These are phyloP conservation scores for Ictalurus furcatus DNA, from an alignment of 2,113 vertebrate species.

Conservation along the genomic window DNA sequence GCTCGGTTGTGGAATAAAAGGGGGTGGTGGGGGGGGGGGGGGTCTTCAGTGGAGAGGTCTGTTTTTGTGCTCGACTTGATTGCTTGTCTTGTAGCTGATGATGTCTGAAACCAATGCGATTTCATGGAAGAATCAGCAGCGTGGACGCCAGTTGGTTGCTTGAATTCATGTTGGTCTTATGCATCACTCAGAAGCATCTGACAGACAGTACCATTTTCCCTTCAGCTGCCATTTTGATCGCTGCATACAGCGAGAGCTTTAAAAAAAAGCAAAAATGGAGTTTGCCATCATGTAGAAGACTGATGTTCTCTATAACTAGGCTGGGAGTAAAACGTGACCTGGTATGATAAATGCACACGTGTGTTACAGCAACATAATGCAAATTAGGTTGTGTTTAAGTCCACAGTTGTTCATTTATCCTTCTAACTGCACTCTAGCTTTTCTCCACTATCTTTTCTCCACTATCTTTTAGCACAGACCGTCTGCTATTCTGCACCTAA, in stretches of 20 bases:
- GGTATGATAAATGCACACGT: neutral
- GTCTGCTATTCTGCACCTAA: slow-evolving; percentile 8
- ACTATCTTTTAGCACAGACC: neutral
- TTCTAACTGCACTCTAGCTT: neutral
- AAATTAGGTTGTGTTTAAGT: neutral
- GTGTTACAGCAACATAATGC: neutral
- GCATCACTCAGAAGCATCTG: neutral
- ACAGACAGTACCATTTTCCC: neutral
- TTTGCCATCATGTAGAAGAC: neutral
- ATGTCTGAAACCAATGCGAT: neutral
- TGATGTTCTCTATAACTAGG: neutral
- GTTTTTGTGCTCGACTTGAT: neutral
- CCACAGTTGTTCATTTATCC: neutral
- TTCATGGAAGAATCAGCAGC: neutral
- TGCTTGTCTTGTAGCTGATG: slow-evolving; percentile 3
- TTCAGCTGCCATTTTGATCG: neutral
- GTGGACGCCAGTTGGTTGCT: neutral
- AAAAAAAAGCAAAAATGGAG: neutral
- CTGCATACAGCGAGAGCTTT: neutral
- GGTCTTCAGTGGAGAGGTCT: neutral
- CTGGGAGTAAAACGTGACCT: neutral
- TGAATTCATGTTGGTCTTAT: neutral
- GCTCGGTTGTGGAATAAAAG: neutral
- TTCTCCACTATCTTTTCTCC: neutral
- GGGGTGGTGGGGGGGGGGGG: neutral